Conservation (phyloP, 53 echinoderm and acorn worm genomes). For the Patiria pectinifera region DNA sequence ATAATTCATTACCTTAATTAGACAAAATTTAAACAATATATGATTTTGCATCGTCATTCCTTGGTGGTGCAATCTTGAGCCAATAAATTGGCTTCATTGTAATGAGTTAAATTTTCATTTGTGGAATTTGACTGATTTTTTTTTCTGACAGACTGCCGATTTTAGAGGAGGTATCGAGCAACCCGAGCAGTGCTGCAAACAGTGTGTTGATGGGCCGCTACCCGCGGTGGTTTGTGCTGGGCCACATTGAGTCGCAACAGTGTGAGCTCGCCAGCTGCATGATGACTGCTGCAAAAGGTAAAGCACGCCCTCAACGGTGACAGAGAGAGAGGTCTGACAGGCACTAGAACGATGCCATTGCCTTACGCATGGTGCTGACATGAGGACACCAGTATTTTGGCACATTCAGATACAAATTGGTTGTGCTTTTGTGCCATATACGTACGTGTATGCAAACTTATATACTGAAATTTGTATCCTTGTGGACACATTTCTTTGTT, state of each 20-base stretch:
- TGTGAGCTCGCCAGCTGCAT: constrained; percentile 97
- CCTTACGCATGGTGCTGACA: too few species aligned
- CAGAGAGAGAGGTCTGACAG: neutral
- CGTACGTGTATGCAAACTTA: too few species aligned
- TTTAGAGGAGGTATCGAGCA: constrained; percentile 80
- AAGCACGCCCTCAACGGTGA: too few species aligned
- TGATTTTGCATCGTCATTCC: too few species aligned
- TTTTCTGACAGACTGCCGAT: constrained; percentile 78
- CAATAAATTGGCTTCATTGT: neutral
- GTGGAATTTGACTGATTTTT: neutral
- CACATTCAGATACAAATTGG: too few species aligned
- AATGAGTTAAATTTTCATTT: neutral
- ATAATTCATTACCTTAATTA: too few species aligned
- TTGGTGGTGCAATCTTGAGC: too few species aligned
- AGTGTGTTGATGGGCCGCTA: constrained; percentile 92
- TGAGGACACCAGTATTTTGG: too few species aligned
- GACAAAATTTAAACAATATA: too few species aligned
- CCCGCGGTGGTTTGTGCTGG: constrained; percentile 98
- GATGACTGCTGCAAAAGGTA: constrained; percentile 99
- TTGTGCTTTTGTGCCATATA: too few species aligned
- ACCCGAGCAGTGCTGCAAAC: constrained; percentile 76
- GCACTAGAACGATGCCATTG: too few species aligned
- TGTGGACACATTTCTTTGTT: neutral
- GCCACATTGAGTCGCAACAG: constrained; percentile 96
- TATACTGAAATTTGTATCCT: neutral